Evolutionary conservation across 2,888 invertebrate genomes (phyloP).

Genomic region (Ormia ochracea): DNA sequence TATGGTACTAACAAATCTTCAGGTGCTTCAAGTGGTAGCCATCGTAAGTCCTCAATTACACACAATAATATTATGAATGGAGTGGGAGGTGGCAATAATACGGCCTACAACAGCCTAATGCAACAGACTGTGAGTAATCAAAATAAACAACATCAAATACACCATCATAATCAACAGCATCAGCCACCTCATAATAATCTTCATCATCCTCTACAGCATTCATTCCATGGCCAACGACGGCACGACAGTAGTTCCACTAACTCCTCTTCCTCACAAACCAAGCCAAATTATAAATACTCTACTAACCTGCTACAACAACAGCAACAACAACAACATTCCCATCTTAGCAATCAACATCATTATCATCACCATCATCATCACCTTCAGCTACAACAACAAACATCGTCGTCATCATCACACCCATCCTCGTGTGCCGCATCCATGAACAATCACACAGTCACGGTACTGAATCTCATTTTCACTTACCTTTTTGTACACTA

Average conservation of each 20-base stretch:
- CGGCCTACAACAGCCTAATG: slow-evolving; percentile 73
- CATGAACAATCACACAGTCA: slow-evolving; percentile 57
- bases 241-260: slow-evolving; percentile 56
- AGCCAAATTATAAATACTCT: slow-evolving; percentile 69
- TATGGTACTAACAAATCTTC: slow-evolving; percentile 78
- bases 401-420: slow-evolving; percentile 43
- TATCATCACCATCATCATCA: slow-evolving; percentile 49
- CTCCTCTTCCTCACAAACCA: slow-evolving; percentile 57
- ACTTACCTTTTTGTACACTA: neutral
- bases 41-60: slow-evolving; percentile 74
- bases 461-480: slow-evolving; percentile 57
- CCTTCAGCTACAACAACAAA: slow-evolving; percentile 30
- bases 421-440: slow-evolving; percentile 54
- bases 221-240: slow-evolving; percentile 67
- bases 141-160: slow-evolving; percentile 72
- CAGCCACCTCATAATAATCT: slow-evolving; percentile 66
- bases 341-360: slow-evolving; percentile 31
- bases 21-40: slow-evolving; percentile 77
- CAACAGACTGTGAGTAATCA: slow-evolving; percentile 77
- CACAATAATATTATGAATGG: slow-evolving; percentile 46
- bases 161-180: slow-evolving; percentile 67
- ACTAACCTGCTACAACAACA: slow-evolving; percentile 66
- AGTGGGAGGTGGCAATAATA: slow-evolving; percentile 64
- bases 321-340: slow-evolving; percentile 47
- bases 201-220: slow-evolving; percentile 69